These are phyloP conservation scores for Chiloscyllium plagiosum DNA, from an alignment of 2,113 vertebrate species.

Conservation along the genomic window DNA sequence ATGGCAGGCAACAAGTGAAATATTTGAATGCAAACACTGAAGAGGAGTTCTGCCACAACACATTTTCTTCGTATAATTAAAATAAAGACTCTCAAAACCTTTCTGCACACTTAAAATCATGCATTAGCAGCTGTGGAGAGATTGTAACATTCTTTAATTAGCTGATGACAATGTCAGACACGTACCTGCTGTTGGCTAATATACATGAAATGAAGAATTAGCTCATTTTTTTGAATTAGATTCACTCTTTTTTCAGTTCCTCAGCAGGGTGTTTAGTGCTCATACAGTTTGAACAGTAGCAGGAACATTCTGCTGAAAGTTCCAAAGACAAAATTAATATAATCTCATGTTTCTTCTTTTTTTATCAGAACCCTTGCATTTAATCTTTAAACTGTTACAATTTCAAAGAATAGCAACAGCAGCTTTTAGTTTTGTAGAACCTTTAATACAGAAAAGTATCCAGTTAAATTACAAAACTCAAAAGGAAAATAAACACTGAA, in stretches of 20 bases:
- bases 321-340: neutral
- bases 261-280: neutral
- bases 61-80: neutral
- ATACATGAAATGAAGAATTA: neutral
- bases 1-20: neutral
- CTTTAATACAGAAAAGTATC: neutral
- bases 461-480: neutral
- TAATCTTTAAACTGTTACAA: neutral
- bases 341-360: neutral
- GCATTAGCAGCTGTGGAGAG: neutral
- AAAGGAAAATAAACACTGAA: neutral
- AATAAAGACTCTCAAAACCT: neutral
- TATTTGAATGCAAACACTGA: neutral
- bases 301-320: neutral
- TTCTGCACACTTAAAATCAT: neutral
- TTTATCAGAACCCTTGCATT: neutral
- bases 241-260: neutral
- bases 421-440: neutral
- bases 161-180: neutral
- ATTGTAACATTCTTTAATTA: slow-evolving; percentile 9
- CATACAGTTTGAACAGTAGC: neutral
- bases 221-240: neutral
- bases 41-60: neutral
- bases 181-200: neutral
- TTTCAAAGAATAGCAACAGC: neutral